phyloP scores from a whole-genome alignment of 2,888 invertebrate species.

The Drosophila greeni region DNA sequence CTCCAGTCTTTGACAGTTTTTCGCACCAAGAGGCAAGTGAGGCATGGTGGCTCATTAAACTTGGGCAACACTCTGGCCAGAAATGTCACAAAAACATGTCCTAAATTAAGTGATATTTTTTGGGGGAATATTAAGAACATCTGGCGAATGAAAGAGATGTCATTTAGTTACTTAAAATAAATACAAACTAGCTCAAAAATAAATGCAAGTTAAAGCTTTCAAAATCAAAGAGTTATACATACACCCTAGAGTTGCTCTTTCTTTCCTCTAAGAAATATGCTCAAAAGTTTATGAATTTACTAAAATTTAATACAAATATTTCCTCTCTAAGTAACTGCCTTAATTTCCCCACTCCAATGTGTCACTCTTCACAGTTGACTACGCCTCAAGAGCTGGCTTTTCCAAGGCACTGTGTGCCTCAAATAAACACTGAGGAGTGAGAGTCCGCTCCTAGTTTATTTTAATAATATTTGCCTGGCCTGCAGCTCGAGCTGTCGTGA shows the following conservation, averaged over 20 bases:
- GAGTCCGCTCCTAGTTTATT: conserved; percentile 35
- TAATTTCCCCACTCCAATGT: conserved; percentile 1
- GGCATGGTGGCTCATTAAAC: conserved; percentile 33
- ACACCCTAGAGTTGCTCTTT: no score
- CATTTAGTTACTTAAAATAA: not conserved
- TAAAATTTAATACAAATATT: not conserved
- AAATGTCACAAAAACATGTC: conserved; percentile 10
- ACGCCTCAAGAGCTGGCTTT: conserved; percentile 23
- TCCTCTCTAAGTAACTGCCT: not conserved
- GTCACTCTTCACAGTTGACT: conserved; percentile 23
- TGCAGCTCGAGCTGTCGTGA: conserved; percentile 59
- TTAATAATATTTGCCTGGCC: conserved; percentile 61
- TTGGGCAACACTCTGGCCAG: conserved; percentile 8
- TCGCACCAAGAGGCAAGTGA: conserved; percentile 26
- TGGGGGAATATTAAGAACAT: not conserved
- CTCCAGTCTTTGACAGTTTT: conserved; percentile 32
- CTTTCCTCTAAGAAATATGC: no score
- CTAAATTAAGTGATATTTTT: conserved; percentile 1
- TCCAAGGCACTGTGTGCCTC: conserved; percentile 23
- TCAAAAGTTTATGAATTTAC: not conserved
- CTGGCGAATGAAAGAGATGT: not conserved
- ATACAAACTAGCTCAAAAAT: not conserved
- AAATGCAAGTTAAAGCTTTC: not conserved
- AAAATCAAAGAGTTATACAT: no score
- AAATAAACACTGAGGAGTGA: conserved; percentile 16